Conservation (phyloP, 2,113 vertebrate species). For the Notechis scutatus region DNA sequence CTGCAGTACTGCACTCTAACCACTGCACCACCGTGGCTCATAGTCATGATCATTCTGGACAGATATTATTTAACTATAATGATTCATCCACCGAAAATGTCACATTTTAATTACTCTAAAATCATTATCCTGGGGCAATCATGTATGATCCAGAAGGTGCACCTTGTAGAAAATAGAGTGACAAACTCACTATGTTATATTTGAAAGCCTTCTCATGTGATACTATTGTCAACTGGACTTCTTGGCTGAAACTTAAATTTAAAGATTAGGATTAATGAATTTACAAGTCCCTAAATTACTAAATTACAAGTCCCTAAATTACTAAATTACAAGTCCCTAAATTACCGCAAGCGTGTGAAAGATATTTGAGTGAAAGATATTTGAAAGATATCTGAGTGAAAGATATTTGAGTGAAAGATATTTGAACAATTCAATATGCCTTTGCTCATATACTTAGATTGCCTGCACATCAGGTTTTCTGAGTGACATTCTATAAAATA, state of each 20-base stretch:
- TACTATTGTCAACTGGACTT: neutral
- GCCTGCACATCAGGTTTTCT: neutral
- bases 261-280: neutral
- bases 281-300: neutral
- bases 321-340: no score
- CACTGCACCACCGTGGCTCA: no score
- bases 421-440: neutral
- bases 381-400: no score
- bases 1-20: no score
- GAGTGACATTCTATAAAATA: neutral
- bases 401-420: neutral
- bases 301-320: no score
- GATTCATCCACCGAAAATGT: neutral
- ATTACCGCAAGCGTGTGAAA: no score
- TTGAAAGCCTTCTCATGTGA: neutral
- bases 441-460: neutral
- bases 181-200: neutral
- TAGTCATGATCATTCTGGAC: neutral
- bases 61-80: neutral
- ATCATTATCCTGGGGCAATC: neutral
- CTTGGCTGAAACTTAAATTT: neutral
- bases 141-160: neutral
- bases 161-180: neutral
- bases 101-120: neutral
- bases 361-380: no score